phyloP scores from a whole-genome alignment of 2,888 invertebrate species.

The Xanthorhoe designata region DNA sequence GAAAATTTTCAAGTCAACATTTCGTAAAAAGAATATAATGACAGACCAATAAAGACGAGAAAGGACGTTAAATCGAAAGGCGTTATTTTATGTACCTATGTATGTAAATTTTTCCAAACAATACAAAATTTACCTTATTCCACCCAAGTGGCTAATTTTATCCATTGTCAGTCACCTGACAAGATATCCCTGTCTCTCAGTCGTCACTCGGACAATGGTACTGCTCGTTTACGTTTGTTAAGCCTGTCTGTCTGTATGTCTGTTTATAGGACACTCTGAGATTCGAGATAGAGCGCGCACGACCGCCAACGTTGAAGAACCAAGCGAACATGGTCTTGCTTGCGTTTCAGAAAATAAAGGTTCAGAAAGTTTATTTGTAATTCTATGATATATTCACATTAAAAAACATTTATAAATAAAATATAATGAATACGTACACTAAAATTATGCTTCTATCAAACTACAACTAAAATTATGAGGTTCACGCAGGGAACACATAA shows the following conservation, averaged over 20 bases:
- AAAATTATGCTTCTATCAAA: no score
- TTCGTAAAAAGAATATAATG: no score
- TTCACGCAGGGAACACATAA: no score
- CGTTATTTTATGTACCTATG: no score
- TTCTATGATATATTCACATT: no score
- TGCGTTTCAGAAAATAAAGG: constrained; percentile 8
- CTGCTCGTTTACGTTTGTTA: constrained; percentile 73
- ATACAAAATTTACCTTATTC: constrained; percentile 1
- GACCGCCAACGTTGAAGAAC: constrained; percentile 66
- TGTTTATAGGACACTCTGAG: constrained; percentile 73
- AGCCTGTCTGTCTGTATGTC: constrained; percentile 72
- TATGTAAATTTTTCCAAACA: background rate
- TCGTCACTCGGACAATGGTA: constrained; percentile 66
- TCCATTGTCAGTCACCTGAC: constrained; percentile 35
- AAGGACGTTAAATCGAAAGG: no score
- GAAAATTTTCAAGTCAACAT: no score
- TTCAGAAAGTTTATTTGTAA: background rate
- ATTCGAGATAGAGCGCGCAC: constrained; percentile 68
- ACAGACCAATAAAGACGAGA: no score
- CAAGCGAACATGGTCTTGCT: constrained; percentile 50
- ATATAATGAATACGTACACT: no score
- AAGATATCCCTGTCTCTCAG: constrained; percentile 38
- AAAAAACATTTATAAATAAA: no score
- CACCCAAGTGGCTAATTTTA: constrained; percentile 21
- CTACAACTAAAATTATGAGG: no score